These are phyloP conservation scores for Apodemia duryi DNA, from an alignment of 2,888 invertebrate species.

Conservation along the genomic window DNA sequence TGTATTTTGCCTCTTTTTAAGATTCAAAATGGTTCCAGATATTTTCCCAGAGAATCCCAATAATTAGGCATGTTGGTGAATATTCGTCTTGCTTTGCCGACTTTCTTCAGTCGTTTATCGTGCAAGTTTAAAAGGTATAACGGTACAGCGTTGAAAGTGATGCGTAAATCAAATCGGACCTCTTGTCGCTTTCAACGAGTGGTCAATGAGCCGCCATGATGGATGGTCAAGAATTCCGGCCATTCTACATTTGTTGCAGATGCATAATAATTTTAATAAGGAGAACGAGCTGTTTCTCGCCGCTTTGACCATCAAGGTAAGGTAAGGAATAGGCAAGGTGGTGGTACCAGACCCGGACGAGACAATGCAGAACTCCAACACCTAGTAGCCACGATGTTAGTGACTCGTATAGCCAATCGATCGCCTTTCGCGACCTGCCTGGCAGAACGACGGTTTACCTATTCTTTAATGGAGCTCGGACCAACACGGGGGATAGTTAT, in stretches of 20 bases:
- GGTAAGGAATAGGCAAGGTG: no score
- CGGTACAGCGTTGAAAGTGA: conserved; percentile 69
- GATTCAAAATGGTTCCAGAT: not conserved
- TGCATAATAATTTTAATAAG: not conserved
- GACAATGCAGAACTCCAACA: no score
- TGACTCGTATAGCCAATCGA: no score
- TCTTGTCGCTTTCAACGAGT: conserved; percentile 50
- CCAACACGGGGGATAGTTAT: no score
- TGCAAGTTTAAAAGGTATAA: conserved; percentile 63
- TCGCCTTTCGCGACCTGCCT: no score
- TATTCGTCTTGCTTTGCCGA: conserved; percentile 62
- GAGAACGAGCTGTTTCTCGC: no score
- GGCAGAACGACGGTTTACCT: no score
- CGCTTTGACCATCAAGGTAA: no score
- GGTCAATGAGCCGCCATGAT: conserved; percentile 40
- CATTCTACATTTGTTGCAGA: not conserved
- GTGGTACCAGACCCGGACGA: no score
- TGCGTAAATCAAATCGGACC: conserved; percentile 57
- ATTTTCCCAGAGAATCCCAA: conserved; percentile 24
- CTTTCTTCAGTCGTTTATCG: conserved; percentile 52
- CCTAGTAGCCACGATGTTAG: no score
- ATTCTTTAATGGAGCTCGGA: no score
- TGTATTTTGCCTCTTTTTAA: no score
- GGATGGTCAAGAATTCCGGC: conserved; percentile 23
- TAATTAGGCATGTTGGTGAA: conserved; percentile 33